Evolutionary conservation across 2,797 vertebrate genomes (phyloP), one percentile per base, ranked within the genome.

Genomic region (Pagetopsis macropterus): DNA sequence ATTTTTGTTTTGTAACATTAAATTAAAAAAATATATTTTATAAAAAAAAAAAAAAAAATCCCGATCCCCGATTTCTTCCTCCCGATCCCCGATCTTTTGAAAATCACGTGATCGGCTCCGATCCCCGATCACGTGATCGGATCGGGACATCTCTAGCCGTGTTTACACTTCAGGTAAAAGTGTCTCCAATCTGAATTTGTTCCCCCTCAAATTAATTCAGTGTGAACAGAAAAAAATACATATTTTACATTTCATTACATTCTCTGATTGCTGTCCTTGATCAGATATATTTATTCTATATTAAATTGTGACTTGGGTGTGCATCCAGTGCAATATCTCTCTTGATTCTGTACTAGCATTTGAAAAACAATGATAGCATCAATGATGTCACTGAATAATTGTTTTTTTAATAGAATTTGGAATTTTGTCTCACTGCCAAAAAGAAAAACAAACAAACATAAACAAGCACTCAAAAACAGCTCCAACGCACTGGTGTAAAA

Each of bases 401-500:
- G 56, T 44, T 52, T 15, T 58, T 46, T 46, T 31, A 74, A 70
- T 60, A 23, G 41, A 56, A 69, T 23, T 69, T 31, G 21, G 41
- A 72, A 62, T 72, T 70, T 70, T 62, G 46, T 43, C 16, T 57
- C 15, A 12, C 21, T 57, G 65, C 48, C 49, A 72, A 71, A 55
- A 45, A 69, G 11, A 45, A 60, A 79, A 79, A n/a, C 14, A 44
- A 69, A 37, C 33, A 37, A 37, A 37, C 33, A 37, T 37, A 37
- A 66, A 66, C 37, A 79, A 75, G 65, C 19, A 69, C 0, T 2
- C 11, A 63, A 33, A 23, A 67, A 54, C 37, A 54, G 31, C 27
- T 27, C 14, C 17, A 60, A 60, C 31, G 21, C 45, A 61, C 49
- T 45, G 40, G 71, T 69, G 43, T 31, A 16, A 70, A 59, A 41